These are phyloP conservation scores for Ormyrus labotus DNA, from an alignment of 2,888 invertebrate genomes.

Conservation along the genomic window DNA sequence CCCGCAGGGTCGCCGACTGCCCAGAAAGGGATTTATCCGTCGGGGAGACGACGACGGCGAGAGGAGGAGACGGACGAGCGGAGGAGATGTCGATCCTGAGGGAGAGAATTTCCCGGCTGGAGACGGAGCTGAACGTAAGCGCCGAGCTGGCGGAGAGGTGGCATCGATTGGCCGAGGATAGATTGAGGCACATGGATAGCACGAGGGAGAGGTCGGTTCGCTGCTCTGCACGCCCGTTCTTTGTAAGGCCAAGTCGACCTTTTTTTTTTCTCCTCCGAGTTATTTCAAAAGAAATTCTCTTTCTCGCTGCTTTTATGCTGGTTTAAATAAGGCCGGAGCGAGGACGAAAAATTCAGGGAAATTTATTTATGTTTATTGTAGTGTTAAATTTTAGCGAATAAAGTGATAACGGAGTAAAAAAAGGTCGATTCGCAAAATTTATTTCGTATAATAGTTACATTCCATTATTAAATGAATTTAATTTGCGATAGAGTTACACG, in stretches of 20 bases:
- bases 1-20: slow-evolving; percentile 29
- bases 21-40: slow-evolving; percentile 48
- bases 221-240: not conserved
- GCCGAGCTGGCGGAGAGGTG: slow-evolving; percentile 80
- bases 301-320: too few relatives aligned
- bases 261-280: not conserved
- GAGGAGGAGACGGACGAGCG: slow-evolving; percentile 57
- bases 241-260: not conserved
- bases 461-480: too few relatives aligned
- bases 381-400: too few relatives aligned
- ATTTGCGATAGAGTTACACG: too few relatives aligned
- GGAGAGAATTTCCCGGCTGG: slow-evolving; percentile 76
- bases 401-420: too few relatives aligned
- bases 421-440: too few relatives aligned
- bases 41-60: slow-evolving; percentile 31
- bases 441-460: too few relatives aligned
- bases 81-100: slow-evolving; percentile 78
- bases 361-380: too few relatives aligned
- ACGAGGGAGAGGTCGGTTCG: slow-evolving; percentile 75
- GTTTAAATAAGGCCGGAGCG: too few relatives aligned
- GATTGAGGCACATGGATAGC: slow-evolving; percentile 82
- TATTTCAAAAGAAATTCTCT: too few relatives aligned
- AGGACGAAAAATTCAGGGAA: too few relatives aligned
- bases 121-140: slow-evolving; percentile 77
- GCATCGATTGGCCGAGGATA: slow-evolving; percentile 82